Conservation (phyloP, 2,113 vertebrate genomes). For the Dromaius novaehollandiae region DNA sequence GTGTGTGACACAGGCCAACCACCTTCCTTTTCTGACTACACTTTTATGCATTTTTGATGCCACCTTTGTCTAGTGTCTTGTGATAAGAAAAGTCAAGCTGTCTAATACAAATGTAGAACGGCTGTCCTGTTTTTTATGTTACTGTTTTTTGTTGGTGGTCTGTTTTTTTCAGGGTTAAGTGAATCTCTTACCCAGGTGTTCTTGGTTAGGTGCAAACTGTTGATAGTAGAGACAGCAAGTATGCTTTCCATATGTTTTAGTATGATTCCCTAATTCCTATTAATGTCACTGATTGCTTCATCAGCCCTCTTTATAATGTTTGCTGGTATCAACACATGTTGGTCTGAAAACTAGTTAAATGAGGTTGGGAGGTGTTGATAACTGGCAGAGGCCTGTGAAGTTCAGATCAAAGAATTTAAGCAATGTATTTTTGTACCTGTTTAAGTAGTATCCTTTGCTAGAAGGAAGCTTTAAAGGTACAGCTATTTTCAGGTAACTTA, state of each 20-base stretch:
- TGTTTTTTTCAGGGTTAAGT: neutral
- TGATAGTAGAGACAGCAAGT: neutral
- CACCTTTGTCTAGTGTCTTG: neutral
- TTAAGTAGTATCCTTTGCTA: neutral
- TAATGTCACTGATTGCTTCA: neutral
- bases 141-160: neutral
- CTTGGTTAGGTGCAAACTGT: neutral
- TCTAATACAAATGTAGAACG: neutral
- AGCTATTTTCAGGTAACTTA: neutral
- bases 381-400: neutral
- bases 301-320: neutral
- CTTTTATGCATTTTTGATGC: neutral
- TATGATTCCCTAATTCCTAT: neutral
- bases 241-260: neutral
- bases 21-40: neutral
- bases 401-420: neutral
- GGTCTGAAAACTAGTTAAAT: neutral
- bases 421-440: neutral
- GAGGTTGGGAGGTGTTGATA: neutral
- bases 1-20: neutral
- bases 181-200: neutral
- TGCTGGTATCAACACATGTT: neutral
- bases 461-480: neutral
- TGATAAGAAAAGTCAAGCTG: neutral
- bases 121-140: neutral